Evolutionary conservation across 2,113 vertebrate genomes (phyloP).

Genomic region (Heterotis niloticus): DNA sequence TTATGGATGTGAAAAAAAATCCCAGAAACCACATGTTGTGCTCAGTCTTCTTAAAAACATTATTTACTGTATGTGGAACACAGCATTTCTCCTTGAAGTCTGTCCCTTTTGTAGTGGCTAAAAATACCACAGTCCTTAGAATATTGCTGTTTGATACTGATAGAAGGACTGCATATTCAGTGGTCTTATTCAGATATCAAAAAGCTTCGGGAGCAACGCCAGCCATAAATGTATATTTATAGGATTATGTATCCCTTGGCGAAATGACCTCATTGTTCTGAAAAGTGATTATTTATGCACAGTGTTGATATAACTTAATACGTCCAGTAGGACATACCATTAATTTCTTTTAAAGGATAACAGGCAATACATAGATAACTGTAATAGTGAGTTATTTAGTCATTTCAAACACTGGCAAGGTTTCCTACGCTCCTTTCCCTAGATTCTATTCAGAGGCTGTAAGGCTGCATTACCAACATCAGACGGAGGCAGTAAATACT

Average conservation of each 20-base stretch:
- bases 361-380: not conserved
- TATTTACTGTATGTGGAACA: not conserved
- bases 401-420: not conserved
- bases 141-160: not conserved
- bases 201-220: not conserved
- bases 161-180: not conserved
- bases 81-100: not conserved
- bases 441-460: not conserved
- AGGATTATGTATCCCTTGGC: not conserved
- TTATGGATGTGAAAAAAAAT: not conserved
- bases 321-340: not conserved
- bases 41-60: not conserved
- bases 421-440: not conserved
- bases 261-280: not conserved
- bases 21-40: not conserved
- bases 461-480: not conserved
- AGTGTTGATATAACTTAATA: constrained; percentile 7
- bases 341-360: not conserved
- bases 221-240: not conserved
- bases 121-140: not conserved
- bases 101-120: not conserved
- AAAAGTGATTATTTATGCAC: constrained; percentile 2
- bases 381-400: not conserved
- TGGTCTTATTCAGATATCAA: not conserved
- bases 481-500: not conserved